Conservation (phyloP, 1,140 invertebrate genomes). For the Dendrolimus kikuchii region DNA sequence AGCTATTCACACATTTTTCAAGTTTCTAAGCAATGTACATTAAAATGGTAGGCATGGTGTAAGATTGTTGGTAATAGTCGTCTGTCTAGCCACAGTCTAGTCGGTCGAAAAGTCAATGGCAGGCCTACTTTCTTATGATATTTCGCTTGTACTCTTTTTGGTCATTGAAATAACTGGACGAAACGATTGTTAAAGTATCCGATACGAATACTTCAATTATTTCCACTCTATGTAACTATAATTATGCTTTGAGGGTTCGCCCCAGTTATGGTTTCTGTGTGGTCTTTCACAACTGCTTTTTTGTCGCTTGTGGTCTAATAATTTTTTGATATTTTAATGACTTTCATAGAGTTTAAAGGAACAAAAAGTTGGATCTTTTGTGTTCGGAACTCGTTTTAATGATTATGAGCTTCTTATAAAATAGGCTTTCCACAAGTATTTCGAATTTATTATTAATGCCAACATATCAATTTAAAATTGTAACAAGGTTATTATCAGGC, state of each 20-base stretch:
- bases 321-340: background rate
- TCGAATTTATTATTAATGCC: no score
- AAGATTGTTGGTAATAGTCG: background rate
- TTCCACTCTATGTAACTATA: slow-evolving; percentile 21
- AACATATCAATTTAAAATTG: no score
- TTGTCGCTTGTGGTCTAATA: background rate
- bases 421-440: no score
- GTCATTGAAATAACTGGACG: slow-evolving; percentile 43
- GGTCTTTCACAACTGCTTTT: background rate
- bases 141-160: slow-evolving; percentile 40
- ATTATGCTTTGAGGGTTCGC: slow-evolving; percentile 28
- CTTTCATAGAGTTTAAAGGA: slow-evolving; percentile 1
- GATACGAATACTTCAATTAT: slow-evolving; percentile 44
- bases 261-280: slow-evolving; percentile 4
- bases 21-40: background rate
- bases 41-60: background rate
- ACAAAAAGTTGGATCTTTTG: no score
- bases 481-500: no score
- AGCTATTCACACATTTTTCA: background rate
- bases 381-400: no score
- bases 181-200: slow-evolving; percentile 36
- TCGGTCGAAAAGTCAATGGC: slow-evolving; percentile 35
- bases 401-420: no score
- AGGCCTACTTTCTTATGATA: slow-evolving; percentile 53
- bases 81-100: slow-evolving; percentile 56